Base-by-base conservation (phyloP, 2,797 vertebrate species). In the Monodelphis domestica region DNA sequence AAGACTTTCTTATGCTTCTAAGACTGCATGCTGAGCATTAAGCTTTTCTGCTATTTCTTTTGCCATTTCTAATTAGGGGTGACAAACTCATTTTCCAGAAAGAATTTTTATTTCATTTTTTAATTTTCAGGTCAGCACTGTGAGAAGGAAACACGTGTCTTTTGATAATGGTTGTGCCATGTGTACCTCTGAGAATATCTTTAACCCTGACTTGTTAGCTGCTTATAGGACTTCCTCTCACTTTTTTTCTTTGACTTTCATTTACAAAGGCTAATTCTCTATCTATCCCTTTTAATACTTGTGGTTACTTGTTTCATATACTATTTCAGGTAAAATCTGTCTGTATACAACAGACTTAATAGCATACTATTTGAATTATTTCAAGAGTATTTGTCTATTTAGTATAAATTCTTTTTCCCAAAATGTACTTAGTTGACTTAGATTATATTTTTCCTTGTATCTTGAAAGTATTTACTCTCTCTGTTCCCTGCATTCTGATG, bases 21-120 rank as follows among this genome's bases (percentile, higher is more conserved):
- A 91, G 89, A 90, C 33, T 96, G 96, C 93, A 94, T 94, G 89
- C 95, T 94, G 94, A 95, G 94, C 6, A 0, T 30, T 78, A 91
- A 95, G 57, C 53, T 93, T 93, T 96, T 93, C 45, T 33, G 12
- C n/a, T 84, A 11, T 56, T 91, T 55, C 53, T 87, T 93, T 88
- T 90, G 90, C 51, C 91, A 63, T 94, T 96, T 96, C 84, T 91
- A 97, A 94, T 97, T 90, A 96, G 10, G 53, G 91, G 29, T 95
- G 90, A 93, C 51, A 63, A 55, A 93, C 94, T 38, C 57, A 26
- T 95, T 96, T 95, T 91, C 89, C 87, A 87, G 91, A 3, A 87
- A 3, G 21, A 30, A 87, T 70, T 84, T 94, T 89, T 93, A 78
- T 94, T 96, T 96, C 54, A 87, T 26, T 33, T 95, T 95, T 96